These are phyloP conservation scores for Dynastes tityus DNA, from an alignment of 2,888 invertebrate genomes.

Conservation along the genomic window DNA sequence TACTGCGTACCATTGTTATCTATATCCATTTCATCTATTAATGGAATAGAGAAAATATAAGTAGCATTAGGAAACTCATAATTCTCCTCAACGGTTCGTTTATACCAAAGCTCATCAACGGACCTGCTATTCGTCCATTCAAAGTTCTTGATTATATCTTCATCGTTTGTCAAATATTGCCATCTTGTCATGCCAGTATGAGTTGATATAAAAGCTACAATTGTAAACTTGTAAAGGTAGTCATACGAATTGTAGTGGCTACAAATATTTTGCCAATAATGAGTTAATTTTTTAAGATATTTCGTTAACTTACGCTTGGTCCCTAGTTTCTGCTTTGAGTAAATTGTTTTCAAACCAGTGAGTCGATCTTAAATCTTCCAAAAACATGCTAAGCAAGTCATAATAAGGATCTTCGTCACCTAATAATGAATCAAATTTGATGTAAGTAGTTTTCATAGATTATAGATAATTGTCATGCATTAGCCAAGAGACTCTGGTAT, in stretches of 20 bases:
- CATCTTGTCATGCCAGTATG: conserved; percentile 91
- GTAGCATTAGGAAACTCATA: conserved; percentile 78
- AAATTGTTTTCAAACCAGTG: conserved; percentile 62
- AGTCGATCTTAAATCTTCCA: conserved; percentile 64
- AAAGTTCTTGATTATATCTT: conserved; percentile 72
- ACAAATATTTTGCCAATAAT: not conserved
- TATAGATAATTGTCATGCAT: no score
- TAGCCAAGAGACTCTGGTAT: no score
- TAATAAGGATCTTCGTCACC: conserved; percentile 37
- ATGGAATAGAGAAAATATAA: conserved; percentile 86
- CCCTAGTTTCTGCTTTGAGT: not conserved
- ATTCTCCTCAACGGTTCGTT: conserved; percentile 89
- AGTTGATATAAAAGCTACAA: conserved; percentile 85
- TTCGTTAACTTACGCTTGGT: conserved; percentile 14
- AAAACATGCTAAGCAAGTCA: conserved; percentile 58
- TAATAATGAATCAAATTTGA: not conserved
- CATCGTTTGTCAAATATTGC: conserved; percentile 70
- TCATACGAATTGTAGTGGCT: conserved; percentile 26
- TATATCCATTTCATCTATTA: conserved; percentile 68
- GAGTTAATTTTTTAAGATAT: not conserved
- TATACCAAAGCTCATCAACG: conserved; percentile 92
- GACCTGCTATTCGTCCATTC: conserved; percentile 81
- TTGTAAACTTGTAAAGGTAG: conserved; percentile 27
- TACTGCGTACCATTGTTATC: not conserved
- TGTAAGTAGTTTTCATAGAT: no score